Evolutionary conservation across 2,888 invertebrate genomes (phyloP).

Genomic region (Bursaphelenchus okinawaensis): DNA sequence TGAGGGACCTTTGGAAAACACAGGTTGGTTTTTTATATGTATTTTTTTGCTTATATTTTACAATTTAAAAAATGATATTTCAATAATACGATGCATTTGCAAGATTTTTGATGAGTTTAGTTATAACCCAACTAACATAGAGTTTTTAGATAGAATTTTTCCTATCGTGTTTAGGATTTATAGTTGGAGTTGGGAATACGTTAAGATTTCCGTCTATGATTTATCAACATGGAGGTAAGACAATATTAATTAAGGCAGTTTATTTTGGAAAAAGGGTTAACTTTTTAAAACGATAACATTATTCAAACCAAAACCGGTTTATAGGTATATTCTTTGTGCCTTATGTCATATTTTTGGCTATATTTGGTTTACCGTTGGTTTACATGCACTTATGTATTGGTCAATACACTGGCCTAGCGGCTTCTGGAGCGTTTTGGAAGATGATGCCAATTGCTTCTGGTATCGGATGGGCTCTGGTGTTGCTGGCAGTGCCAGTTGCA

Average conservation of each 20-base stretch:
- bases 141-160: conserved; percentile 46
- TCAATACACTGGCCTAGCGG: conserved; percentile 49
- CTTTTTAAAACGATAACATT: neutral
- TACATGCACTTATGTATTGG: conserved; percentile 51
- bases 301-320: neutral
- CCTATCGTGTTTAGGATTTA: conserved; percentile 52
- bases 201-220: conserved; percentile 53
- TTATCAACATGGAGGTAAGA: conserved; percentile 46
- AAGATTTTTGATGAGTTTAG: neutral
- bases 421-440: conserved; percentile 44
- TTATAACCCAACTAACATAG: neutral
- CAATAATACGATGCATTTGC: neutral
- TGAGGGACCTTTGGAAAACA: conserved; percentile 50
- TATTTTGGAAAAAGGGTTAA: no score
- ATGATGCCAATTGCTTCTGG: conserved; percentile 53
- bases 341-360: conserved; percentile 42
- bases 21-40: no score
- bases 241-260: no score
- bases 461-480: conserved; percentile 54
- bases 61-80: neutral
- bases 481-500: conserved; percentile 51
- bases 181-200: conserved; percentile 54
- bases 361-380: conserved; percentile 54
- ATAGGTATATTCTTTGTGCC: conserved; percentile 52
- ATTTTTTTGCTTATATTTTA: neutral